phyloP scores from a whole-genome alignment of 2,797 vertebrate species.

The Periophthalmus magnuspinnatus region DNA sequence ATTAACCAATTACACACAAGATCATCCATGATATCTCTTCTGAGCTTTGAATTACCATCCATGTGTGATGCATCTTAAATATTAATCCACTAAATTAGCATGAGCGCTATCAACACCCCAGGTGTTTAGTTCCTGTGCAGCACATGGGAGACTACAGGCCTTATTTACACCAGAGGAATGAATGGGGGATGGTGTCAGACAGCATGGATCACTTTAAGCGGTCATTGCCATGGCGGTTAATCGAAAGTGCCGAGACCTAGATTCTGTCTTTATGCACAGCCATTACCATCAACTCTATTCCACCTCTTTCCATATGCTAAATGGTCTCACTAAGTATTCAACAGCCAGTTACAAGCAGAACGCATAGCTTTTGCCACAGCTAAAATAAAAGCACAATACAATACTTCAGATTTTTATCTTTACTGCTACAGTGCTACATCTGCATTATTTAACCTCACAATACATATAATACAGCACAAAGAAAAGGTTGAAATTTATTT shows the following conservation, averaged over 20 bases:
- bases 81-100: neutral
- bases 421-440: neutral
- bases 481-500: neutral
- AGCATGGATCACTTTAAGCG: constrained; percentile 35
- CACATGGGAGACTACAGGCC: constrained; percentile 13
- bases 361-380: neutral
- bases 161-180: constrained; percentile 22
- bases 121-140: constrained; percentile 2
- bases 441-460: neutral
- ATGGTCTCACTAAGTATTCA: constrained; percentile 33
- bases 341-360: constrained; percentile 13
- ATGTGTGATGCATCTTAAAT: constrained; percentile 3
- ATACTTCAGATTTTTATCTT: neutral
- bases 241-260: constrained; percentile 31
- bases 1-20: neutral
- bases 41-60: neutral
- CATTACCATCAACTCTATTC: constrained; percentile 53
- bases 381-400: neutral
- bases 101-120: neutral
- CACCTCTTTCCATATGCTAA: constrained; percentile 38
- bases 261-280: constrained; percentile 41
- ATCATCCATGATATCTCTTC: neutral
- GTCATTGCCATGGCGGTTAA: constrained; percentile 41
- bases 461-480: neutral
- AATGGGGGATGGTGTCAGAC: constrained; percentile 44